A percentile compares a stretch with the other conserved stretches of the same genome.
phyloP scores from a whole-genome alignment of 2,113 vertebrate species.

The Odobenus rosmarus region DNA sequence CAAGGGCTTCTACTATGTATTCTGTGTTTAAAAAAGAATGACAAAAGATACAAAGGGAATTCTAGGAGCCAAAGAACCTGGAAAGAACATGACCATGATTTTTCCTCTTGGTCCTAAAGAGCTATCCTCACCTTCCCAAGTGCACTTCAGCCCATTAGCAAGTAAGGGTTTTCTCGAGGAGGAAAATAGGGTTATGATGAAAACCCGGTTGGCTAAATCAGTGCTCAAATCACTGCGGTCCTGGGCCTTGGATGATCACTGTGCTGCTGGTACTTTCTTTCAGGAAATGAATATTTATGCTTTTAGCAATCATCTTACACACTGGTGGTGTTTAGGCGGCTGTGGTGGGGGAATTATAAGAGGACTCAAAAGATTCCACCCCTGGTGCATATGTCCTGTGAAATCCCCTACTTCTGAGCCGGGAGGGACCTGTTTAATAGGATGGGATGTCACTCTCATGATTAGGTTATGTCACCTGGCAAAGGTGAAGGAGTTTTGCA shows the following conservation, averaged over 20 bases:
- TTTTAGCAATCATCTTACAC: neutral
- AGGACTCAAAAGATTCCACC: rapidly evolving
- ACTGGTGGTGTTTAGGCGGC: neutral
- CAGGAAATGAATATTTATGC: neutral
- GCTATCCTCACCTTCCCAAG: conserved; percentile 21
- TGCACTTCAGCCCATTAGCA: conserved; percentile 58
- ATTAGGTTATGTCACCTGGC: no score
- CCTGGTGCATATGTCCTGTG: neutral
- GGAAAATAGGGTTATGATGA: conserved; percentile 56
- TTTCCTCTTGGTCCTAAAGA: conserved; percentile 52
- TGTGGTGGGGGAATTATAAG: neutral
- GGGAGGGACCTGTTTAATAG: neutral
- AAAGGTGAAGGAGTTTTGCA: neutral
- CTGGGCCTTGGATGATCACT: conserved; percentile 66
- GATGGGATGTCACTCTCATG: neutral
- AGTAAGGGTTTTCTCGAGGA: conserved; percentile 70
- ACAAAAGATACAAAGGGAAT: neutral
- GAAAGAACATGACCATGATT: conserved; percentile 43
- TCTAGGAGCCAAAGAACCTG: conserved; percentile 63
- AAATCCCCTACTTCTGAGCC: no score
- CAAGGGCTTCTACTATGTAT: neutral
- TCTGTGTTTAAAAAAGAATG: neutral
- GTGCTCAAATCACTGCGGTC: conserved; percentile 41
- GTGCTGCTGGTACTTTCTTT: neutral
- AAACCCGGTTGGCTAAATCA: conserved; percentile 64